phyloP scores from a whole-genome alignment of 2,888 invertebrate genomes.

The Heliconius aoede region DNA sequence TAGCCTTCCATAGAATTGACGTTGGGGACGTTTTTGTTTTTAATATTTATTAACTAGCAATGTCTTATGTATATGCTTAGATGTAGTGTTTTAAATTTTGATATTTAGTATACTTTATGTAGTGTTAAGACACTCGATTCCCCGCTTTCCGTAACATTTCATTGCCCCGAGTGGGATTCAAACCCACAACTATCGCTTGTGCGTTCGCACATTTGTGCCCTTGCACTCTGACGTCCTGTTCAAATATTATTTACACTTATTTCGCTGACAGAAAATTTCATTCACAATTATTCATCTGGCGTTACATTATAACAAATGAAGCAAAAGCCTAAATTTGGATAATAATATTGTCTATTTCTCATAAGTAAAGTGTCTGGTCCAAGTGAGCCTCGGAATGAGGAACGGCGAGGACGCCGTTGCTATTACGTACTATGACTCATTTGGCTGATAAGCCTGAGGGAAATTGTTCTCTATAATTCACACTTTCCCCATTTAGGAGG shows the following conservation, averaged over 20 bases:
- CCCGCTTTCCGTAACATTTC: too few relatives aligned
- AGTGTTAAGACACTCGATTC: too few relatives aligned
- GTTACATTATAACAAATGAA: not conserved
- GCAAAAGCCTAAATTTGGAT: not conserved
- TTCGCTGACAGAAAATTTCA: not conserved
- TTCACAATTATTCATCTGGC: not conserved
- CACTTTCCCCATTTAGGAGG: conserved; percentile 44
- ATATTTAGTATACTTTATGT: too few relatives aligned
- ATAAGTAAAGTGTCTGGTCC: conserved; percentile 13
- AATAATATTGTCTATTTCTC: conserved; percentile 2
- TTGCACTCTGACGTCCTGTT: not conserved
- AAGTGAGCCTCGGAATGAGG: not conserved
- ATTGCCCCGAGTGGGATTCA: too few relatives aligned
- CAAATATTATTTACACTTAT: not conserved
- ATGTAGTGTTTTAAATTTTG: too few relatives aligned
- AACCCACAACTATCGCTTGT: too few relatives aligned
- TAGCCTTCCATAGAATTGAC: conserved; percentile 31
- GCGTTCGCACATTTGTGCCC: too few relatives aligned
- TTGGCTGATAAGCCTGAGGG: conserved; percentile 16
- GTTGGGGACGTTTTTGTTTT: not conserved
- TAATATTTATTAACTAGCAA: not conserved
- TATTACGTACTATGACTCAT: conserved; percentile 19
- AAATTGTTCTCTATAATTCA: conserved; percentile 35
- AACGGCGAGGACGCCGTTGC: not conserved
- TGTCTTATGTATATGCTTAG: not conserved